Evolutionary conservation across 2,888 invertebrate species (phyloP).

Genomic region (Pandemis corylana): DNA sequence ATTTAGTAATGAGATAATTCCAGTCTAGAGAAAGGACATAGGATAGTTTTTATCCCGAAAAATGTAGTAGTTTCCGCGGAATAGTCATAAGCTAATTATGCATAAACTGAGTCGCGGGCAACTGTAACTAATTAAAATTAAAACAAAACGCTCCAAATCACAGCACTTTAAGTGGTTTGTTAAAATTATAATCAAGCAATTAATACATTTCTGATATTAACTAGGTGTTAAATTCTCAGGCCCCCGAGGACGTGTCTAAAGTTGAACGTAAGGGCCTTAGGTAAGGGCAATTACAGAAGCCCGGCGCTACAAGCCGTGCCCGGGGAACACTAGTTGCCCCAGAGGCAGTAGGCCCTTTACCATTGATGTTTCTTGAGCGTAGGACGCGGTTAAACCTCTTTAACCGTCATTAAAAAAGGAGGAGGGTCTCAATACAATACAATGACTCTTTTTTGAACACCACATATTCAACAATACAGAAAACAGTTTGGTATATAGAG

Average conservation of each 20-base stretch:
- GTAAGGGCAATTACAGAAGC: constrained; percentile 23
- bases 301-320: not conserved
- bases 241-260: constrained; percentile 22
- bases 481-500: too few relatives aligned
- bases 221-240: constrained; percentile 13
- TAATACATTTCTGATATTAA: constrained; percentile 21
- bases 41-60: too few relatives aligned
- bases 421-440: too few relatives aligned
- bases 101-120: too few relatives aligned
- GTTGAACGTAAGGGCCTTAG: constrained; percentile 9
- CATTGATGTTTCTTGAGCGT: not conserved
- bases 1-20: too few relatives aligned
- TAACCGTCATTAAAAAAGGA: too few relatives aligned
- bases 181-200: constrained; percentile 7
- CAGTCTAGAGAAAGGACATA: too few relatives aligned
- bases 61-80: too few relatives aligned
- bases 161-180: not conserved
- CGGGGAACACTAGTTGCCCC: not conserved
- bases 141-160: not conserved
- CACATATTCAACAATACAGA: too few relatives aligned
- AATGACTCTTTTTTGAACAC: too few relatives aligned
- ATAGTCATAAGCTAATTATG: too few relatives aligned
- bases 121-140: not conserved
- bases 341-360: not conserved
- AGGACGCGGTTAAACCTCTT: too few relatives aligned